Conservation (phyloP, 2,113 vertebrate species). For the Syngnathus scovelli region DNA sequence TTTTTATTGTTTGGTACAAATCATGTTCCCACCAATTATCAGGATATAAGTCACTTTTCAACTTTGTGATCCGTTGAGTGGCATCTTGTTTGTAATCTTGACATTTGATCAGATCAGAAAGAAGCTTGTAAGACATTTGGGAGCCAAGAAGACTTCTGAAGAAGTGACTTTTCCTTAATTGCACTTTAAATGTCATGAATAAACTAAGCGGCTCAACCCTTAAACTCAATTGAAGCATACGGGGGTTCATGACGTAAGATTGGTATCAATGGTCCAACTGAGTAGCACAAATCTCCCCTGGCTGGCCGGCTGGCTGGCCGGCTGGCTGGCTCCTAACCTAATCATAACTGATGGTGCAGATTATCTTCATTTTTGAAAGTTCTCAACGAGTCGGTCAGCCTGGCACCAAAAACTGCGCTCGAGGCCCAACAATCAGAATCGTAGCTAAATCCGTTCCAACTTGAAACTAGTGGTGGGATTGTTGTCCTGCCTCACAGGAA, state of each 20-base stretch:
- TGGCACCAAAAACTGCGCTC: not conserved
- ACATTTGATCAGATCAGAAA: constrained; percentile 18
- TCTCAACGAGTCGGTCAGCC: not conserved
- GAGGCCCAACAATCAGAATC: not conserved
- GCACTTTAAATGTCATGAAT: not conserved
- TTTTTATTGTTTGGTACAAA: not conserved
- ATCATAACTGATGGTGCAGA: not conserved
- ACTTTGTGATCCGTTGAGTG: too few species aligned
- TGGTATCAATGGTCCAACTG: not conserved
- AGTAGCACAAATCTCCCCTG: not conserved
- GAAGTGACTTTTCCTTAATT: not conserved
- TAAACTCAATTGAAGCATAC: not conserved
- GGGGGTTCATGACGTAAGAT: not conserved
- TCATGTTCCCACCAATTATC: not conserved
- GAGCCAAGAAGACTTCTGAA: not conserved
- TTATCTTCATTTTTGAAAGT: not conserved
- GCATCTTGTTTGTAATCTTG: constrained; percentile 16
- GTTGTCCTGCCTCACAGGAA: too few species aligned
- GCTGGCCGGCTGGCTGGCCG: not conserved
- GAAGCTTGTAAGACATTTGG: constrained; percentile 4
- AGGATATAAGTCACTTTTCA: too few species aligned
- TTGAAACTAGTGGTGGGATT: too few species aligned
- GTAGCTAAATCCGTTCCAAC: too few species aligned
- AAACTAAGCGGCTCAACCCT: not conserved
- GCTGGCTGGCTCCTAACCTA: not conserved